Base-by-base conservation (phyloP, 2,113 vertebrate genomes). In the Nymphicus hollandicus region DNA sequence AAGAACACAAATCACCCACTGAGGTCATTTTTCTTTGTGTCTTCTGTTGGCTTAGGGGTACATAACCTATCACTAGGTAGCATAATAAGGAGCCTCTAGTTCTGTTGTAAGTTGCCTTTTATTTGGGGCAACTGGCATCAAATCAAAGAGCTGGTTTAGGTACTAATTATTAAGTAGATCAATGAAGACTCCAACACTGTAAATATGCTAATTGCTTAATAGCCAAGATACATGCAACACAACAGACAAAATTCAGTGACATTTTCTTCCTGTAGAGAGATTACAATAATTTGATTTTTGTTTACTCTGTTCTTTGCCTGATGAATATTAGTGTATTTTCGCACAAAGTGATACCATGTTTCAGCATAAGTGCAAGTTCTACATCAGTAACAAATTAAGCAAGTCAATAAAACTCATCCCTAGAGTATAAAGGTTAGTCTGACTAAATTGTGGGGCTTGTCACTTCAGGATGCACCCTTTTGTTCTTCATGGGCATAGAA, bases 1-100 rank as follows among this genome's bases (percentile, higher is more conserved):
- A 89, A 91, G 91, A 93, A 56, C 53, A 89, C 73, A 89, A 77
- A 64, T 95, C 66, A 58, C 91, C 89, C 50, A 91, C 87, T 85
- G 82, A 95, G 82, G 70, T 91, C 0, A 91, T 96, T 91, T 84
- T 95, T 87, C 39, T 65, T 85, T 72, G 29, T 82, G 55, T 58
- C 63, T 81, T 46, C 86, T 95, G 60, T 24, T 95, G 93, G 44
- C 70, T 95, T 87, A 82, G 49, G 46, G 52, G 31, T 86, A 80
- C 49, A 74, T 90, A 90, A 93, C 69, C 70, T 82, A 87, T 44
- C 77, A 58, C 11, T n/a, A 94, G 37, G 68, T 56, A 91, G 39
- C n/a, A 71, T 81, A 90, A 91, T 76, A 68, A 53, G 83, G 47
- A 35, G 12, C 81, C 29, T 69, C 33, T 65, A 41, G 10, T 91